These are phyloP conservation scores for Drosophila baimaii DNA, from an alignment of 1,140 invertebrate genomes.

Conservation along the genomic window DNA sequence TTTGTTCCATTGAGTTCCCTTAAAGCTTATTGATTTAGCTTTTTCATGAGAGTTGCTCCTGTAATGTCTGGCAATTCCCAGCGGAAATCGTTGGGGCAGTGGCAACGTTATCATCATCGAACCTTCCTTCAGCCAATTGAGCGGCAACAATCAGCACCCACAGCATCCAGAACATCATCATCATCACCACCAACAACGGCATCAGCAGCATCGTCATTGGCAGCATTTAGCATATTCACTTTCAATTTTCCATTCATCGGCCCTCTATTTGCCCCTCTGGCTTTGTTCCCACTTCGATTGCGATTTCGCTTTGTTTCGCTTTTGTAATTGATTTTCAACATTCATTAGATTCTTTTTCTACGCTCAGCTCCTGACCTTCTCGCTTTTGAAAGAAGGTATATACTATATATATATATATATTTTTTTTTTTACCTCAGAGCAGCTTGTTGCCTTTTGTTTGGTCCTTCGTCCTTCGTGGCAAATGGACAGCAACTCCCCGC, in stretches of 20 bases:
- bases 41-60: conserved; percentile 18
- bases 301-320: conserved; percentile 41
- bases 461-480: conserved; percentile 39
- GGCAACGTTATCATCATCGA: conserved; percentile 30
- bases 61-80: conserved; percentile 60
- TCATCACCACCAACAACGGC: conserved; percentile 23
- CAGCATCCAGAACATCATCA: conserved; percentile 5
- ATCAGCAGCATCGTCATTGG: conserved; percentile 10
- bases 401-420: neutral
- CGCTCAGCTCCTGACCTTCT: conserved; percentile 41
- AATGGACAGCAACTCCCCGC: conserved; percentile 9
- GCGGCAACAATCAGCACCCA: conserved; percentile 42
- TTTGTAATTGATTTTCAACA: conserved; percentile 77
- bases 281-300: conserved; percentile 36
- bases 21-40: neutral
- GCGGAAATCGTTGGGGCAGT: conserved; percentile 53
- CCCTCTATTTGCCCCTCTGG: neutral
- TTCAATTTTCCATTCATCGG: conserved; percentile 55
- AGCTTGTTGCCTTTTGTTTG: conserved; percentile 56
- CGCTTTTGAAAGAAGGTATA: conserved; percentile 8
- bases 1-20: too few relatives aligned
- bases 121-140: conserved; percentile 29
- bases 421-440: conserved; percentile 23
- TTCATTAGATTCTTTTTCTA: conserved; percentile 66
- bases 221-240: conserved; percentile 71